Evolutionary conservation across 2,888 invertebrate species (phyloP), one percentile per base, ranked within the genome.

Genomic region (Hemistola chrysoprasaria): DNA sequence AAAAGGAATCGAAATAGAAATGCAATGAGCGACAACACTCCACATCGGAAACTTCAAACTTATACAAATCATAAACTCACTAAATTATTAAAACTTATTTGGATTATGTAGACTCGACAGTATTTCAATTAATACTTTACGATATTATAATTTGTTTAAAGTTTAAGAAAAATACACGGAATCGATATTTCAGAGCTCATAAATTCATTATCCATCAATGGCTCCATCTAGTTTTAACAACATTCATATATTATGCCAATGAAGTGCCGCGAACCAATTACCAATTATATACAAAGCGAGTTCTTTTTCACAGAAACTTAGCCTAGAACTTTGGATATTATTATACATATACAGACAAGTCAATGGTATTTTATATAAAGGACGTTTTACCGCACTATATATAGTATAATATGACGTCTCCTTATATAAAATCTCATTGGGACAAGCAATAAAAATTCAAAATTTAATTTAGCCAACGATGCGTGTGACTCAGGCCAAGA

Each of bases 1-100:
- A 65, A 75, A 79, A 78, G 81, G 81, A 84, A 84, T 85, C 84
- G 80, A 86, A 78, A 71, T 71, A 63, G 65, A 80, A 83, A 83
- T 78, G 80, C 77, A 73, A 55, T 61, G 67, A 71, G 69, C 61
- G 4, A 55, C 57, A 58, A 68, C 74, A 66, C 70, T 73, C 62
- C 16, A 3, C 4, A 4, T 16, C 16, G 16, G 16, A 3, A 16
- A 16, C 4, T 2, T 16, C n/a, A n/a, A 16, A 16, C 16, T 3
- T 4, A 16, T 3, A 6, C 22, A 41, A 47, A 33, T 22, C 22
- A 36, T 40, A 40, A 34, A 33, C 33, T n/a, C 11, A 30, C 23
- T 20, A 29, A 16, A 40, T n/a, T n/a, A n/a, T n/a, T n/a, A n/a
- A n/a, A n/a, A 29, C 9, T 29, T 25, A 35, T 22, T 41, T 16